Evolutionary conservation across 2,797 vertebrate species (phyloP).

Genomic region (Sebastes reedi): DNA sequence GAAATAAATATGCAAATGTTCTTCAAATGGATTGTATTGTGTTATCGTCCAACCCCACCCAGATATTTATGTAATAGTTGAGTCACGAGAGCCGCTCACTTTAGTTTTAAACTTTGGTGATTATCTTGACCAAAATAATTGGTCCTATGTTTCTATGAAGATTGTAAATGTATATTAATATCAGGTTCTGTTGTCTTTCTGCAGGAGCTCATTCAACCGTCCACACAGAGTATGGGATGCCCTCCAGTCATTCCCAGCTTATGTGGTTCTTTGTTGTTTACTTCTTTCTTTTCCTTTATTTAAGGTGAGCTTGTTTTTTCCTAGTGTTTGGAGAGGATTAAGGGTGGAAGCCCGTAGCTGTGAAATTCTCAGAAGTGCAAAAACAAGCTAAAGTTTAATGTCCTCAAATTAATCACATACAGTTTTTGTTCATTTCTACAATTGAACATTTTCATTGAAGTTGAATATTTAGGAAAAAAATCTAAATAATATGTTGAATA

Average conservation of each 20-base stretch:
- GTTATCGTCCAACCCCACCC: neutral
- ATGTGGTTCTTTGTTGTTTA: constrained; percentile 99
- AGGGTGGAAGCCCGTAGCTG: neutral
- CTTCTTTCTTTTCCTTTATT: constrained; percentile 99
- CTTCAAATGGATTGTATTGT: neutral
- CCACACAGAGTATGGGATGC: constrained; percentile 95
- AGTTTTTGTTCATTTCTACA: neutral
- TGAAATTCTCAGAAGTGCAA: neutral
- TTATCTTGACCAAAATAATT: neutral
- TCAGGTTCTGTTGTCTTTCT: constrained; percentile 26
- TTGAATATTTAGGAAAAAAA: neutral
- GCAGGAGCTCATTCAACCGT: constrained; percentile 89
- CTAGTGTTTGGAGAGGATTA: neutral
- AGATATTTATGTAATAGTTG: neutral
- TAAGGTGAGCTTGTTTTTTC: constrained; percentile 87
- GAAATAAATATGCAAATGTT: neutral
- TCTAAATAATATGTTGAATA: neutral
- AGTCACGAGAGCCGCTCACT: neutral
- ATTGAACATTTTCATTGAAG: neutral
- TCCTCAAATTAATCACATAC: neutral
- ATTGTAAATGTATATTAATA: constrained; percentile 13
- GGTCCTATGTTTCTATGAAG: neutral
- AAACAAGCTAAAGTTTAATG: neutral
- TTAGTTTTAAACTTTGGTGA: neutral
- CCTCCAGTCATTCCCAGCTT: constrained; percentile 97